Evolutionary conservation across 2,113 vertebrate species (phyloP).

Genomic region (Anser cygnoides): DNA sequence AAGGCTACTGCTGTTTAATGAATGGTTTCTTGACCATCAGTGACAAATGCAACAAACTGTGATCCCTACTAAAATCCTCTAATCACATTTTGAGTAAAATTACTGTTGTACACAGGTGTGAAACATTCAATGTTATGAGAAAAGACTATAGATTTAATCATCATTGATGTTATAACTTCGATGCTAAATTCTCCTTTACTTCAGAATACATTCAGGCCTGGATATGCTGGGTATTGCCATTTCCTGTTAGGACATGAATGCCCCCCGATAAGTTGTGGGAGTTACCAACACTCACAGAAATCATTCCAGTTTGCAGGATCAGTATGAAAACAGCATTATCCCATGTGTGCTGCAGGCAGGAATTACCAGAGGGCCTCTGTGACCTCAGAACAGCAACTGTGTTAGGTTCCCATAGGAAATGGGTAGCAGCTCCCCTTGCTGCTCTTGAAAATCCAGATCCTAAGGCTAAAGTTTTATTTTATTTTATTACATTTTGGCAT

Average conservation of each 20-base stretch:
- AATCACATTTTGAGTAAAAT: background rate
- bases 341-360: background rate
- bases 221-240: no score
- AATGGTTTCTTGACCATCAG: background rate
- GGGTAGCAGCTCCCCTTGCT: background rate
- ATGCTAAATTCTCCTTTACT: background rate
- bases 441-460: background rate
- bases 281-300: background rate
- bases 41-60: background rate
- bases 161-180: background rate
- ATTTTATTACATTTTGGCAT: background rate
- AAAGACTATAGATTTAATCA: background rate
- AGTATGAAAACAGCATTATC: background rate
- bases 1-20: background rate
- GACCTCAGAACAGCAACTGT: background rate
- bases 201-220: background rate
- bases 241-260: rapidly evolving
- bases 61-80: background rate
- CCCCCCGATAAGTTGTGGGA: background rate
- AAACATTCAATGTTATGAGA: background rate
- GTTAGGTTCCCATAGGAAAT: background rate
- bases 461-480: background rate
- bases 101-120: background rate
- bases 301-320: background rate
- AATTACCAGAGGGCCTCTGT: background rate